Percentiles rank a stretch among this genome's conserved stretches.
Evolutionary conservation across 2,113 vertebrate genomes (phyloP).

Genomic region (Tychaedon coryphoeus): DNA sequence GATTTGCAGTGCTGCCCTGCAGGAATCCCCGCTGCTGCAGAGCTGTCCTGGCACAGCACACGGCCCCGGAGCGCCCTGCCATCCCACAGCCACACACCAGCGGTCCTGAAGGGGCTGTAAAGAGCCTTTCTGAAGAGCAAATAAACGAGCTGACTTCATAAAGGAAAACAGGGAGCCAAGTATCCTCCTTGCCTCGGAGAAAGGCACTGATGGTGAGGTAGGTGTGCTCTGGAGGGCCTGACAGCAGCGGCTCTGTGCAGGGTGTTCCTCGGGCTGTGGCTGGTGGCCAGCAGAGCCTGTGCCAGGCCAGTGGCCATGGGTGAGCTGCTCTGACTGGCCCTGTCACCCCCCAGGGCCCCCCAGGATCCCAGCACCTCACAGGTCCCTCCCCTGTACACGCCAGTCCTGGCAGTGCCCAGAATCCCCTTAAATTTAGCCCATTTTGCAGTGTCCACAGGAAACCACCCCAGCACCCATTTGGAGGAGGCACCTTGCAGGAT

Average conservation of each 20-base stretch:
- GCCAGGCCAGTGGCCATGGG: not conserved
- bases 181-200: not conserved
- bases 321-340: accelerated
- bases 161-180: not conserved
- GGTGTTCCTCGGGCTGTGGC: not conserved
- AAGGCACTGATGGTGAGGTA: not conserved
- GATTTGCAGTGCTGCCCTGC: not conserved
- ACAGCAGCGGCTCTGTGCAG: not conserved
- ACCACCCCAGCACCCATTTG: accelerated
- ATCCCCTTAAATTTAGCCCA: not conserved
- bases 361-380: not conserved
- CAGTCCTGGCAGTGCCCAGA: not conserved
- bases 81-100: not conserved
- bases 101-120: not conserved
- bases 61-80: not conserved
- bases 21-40: not conserved
- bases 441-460: not conserved
- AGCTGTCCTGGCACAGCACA: not conserved
- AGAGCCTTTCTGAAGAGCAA: not conserved
- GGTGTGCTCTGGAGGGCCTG: not conserved
- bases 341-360: too few species aligned
- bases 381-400: accelerated
- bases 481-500: not conserved
- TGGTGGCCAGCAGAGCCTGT: not conserved
- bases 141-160: not conserved